A percentile compares a stretch with the other conserved stretches of the same genome.
phyloP scores from a whole-genome alignment of 37 sponge, comb jelly and placozoan genomes.

The Chondrosia reniformis region DNA sequence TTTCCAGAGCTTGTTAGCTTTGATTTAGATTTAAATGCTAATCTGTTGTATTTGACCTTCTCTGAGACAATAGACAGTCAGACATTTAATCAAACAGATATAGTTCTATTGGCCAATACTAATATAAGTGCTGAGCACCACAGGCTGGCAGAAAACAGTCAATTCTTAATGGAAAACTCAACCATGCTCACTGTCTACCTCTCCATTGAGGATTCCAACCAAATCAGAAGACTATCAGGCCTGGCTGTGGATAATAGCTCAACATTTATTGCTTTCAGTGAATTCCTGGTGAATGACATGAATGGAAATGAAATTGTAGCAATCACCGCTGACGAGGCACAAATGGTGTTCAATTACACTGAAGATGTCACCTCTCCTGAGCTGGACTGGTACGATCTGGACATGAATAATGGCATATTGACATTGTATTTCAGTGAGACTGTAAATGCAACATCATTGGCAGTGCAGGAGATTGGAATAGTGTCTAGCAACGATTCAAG shows the following conservation, averaged over 20 bases:
- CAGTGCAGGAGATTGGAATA: conserved; percentile 52
- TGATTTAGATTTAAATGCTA: conserved; percentile 47
- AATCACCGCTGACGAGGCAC: neutral
- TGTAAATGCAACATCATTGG: conserved; percentile 64
- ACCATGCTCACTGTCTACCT: conserved; percentile 65
- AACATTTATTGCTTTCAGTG: conserved; percentile 62
- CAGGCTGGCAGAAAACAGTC: conserved; percentile 2
- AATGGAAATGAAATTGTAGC: conserved; percentile 56
- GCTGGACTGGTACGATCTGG: conserved; percentile 45
- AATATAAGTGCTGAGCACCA: neutral
- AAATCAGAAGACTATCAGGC: conserved; percentile 49
- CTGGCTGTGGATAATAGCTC: conserved; percentile 36
- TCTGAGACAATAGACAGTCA: conserved; percentile 50
- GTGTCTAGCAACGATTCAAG: neutral
- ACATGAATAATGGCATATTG: conserved; percentile 60
- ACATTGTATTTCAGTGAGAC: conserved; percentile 78
- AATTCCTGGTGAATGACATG: conserved; percentile 62
- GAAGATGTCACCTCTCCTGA: conserved; percentile 58
- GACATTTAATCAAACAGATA: conserved; percentile 36
- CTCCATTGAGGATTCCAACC: conserved; percentile 60
- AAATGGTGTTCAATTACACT: conserved; percentile 41
- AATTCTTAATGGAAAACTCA: conserved; percentile 46
- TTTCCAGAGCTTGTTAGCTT: conserved; percentile 43
- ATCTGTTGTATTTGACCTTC: conserved; percentile 50
- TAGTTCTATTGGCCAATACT: conserved; percentile 10